Evolutionary conservation across 2,113 vertebrate species (phyloP).

Genomic region (Ptilorrhoa leucosticta): DNA sequence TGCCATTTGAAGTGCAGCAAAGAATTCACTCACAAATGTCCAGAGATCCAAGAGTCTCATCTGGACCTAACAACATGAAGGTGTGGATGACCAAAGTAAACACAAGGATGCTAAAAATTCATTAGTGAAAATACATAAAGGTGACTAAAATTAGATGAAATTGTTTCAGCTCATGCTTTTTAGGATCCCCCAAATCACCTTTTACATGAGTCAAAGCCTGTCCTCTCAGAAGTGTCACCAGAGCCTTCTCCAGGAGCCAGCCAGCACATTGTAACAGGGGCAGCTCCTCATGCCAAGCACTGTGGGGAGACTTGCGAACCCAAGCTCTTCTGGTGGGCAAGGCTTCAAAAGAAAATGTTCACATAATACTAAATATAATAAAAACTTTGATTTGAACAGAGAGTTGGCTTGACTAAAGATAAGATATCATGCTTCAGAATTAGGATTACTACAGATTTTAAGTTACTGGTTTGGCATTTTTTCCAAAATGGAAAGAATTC

Average conservation of each 20-base stretch:
- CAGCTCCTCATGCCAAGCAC: rapidly evolving
- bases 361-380: not conserved
- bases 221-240: not conserved
- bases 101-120: not conserved
- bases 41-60: not conserved
- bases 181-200: not conserved
- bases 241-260: rapidly evolving
- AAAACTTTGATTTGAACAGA: not conserved
- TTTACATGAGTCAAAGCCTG: not conserved
- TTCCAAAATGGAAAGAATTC: not conserved
- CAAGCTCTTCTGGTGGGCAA: not conserved
- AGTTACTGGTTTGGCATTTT: not conserved
- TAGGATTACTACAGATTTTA: not conserved
- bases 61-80: rapidly evolving
- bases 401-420: not conserved
- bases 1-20: not conserved
- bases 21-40: not conserved
- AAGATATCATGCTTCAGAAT: not conserved
- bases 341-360: not conserved
- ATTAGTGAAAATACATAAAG: not conserved
- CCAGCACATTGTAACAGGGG: rapidly evolving
- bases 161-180: not conserved
- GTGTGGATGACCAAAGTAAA: not conserved
- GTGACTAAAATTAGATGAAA: not conserved
- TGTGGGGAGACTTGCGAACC: not conserved